Evolutionary conservation across 2,113 vertebrate genomes (phyloP), one percentile per base, ranked within the genome.

Genomic region (Cavia aperea): DNA sequence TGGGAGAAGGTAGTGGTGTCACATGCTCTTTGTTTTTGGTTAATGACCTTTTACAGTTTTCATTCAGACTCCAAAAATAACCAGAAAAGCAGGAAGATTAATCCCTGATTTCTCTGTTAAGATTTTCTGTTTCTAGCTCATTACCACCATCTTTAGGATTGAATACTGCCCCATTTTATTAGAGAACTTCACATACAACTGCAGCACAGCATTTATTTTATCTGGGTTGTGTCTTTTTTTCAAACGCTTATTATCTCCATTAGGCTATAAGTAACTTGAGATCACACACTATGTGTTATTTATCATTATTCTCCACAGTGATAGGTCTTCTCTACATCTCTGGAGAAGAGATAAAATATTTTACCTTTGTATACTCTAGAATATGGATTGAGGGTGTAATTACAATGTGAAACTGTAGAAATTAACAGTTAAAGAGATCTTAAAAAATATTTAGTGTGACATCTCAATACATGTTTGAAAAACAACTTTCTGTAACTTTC

Each of bases 371-470:
- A 2, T 29, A 70, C 72, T 62, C 26, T 39, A 33, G 43, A 79
- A 68, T 21, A 62, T 56, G 43, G 23, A 24, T 0, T 88, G 68
- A 21, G 58, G 58, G 58, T 19, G 31, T 49, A 87, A 83, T 79
- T 92, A 73, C 46, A 89, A 65, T 14, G 51, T 16, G n/a, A 91
- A 87, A 96, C 39, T 29, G 81, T 60, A 94, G 43, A 92, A 93
- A 93, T 91, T 89, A 58, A 75, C 51, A 91, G 54, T 87, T 73
- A 56, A 63, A 70, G 72, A 77, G 21, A 12, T 1, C 36, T 93
- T 82, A 73, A 49, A 82, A 91, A 92, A 79, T 62, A 84, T 78
- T 84, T 96, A 75, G 49, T 86, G 1, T 66, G 75, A 43, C 54
- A 16, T 72, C 39, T 94, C 46, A 56, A 26, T 89, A 83, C 83